Evolutionary conservation across 2,113 vertebrate genomes (phyloP), one percentile per base, ranked within the genome.

Genomic region (Montifringilla adamsi): DNA sequence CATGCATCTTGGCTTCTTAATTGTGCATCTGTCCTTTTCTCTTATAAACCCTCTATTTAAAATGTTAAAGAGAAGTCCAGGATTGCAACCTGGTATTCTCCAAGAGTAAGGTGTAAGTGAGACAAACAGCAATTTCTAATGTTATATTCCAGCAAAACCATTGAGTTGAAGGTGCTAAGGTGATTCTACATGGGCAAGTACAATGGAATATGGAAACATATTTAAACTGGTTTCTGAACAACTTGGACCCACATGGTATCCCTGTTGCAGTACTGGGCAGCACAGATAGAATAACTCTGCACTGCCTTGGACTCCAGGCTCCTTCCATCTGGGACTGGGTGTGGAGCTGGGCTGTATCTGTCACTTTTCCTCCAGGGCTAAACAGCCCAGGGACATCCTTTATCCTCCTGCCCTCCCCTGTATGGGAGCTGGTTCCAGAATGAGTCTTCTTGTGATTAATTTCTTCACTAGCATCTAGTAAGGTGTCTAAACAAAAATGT

Each of bases 281-380:
- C 43, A 67, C 70, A 80, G 31, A n/a, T 43, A 28, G n/a, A 89
- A 31, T 44, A 47, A 70, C 43, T 85, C 62, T 73, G 35, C 16
- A 5, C 13, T 70, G 27, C 33, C 56, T 89, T 50, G 56, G 39
- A 27, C 39, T n/a, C 26, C 15, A 55, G 84, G 19, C 15, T 82
- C 37, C 27, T 28, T 73, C 44, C 5, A 0, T 31, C 28, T 70
- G 60, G 33, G 35, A 50, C 16, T 55, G 44, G 23, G 7, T 3
- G 1, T 59, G 39, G 23, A 67, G 18, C 35, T 67, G 33, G 17
- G 39, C 26, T 6, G 11, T 4, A 4, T 1, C 1, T 4, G 4
- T 55, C n/a, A 13, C 52, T 78, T 87, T 28, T 70, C 7, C 28
- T 64, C 11, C 24, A 31, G 15, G 15, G 12, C 31, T 82, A 70